Percentiles rank a stretch among this genome's conserved stretches.
These are phyloP conservation scores for Zaprionus lineosus DNA, from an alignment of 2,888 invertebrate species.

Conservation along the genomic window DNA sequence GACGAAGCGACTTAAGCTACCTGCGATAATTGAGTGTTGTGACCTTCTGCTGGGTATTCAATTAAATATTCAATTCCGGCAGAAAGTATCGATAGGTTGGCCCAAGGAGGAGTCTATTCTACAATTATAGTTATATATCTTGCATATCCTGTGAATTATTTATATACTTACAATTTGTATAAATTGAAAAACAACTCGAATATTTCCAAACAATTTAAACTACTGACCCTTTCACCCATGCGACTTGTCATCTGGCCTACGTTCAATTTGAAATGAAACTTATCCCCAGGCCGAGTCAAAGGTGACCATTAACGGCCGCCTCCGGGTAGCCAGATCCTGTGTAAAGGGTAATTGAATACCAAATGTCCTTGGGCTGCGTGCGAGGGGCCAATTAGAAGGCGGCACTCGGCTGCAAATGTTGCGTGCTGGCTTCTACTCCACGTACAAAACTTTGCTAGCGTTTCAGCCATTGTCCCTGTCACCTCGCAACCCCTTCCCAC, in stretches of 20 bases:
- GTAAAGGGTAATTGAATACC: constrained; percentile 67
- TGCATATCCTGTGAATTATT: too few relatives aligned
- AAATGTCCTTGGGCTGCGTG: constrained; percentile 59
- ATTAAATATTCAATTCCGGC: constrained; percentile 60
- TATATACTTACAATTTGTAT: background rate
- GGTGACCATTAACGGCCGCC: constrained; percentile 65
- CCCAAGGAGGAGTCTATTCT: too few relatives aligned
- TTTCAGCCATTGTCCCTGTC: constrained; percentile 22
- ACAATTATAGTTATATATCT: too few relatives aligned
- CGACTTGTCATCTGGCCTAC: constrained; percentile 48
- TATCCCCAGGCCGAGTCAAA: constrained; percentile 40
- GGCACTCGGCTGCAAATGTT: constrained; percentile 29
- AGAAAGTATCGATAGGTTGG: too few relatives aligned
- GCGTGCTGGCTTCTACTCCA: constrained; percentile 63
- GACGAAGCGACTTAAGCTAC: constrained; percentile 16
- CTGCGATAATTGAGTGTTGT: constrained; percentile 44
- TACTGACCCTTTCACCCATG: constrained; percentile 49
- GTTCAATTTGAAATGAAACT: constrained; percentile 38
- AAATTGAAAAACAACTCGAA: too few relatives aligned
- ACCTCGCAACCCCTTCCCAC: too few relatives aligned
- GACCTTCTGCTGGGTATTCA: constrained; percentile 41
- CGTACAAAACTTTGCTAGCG: constrained; percentile 1
- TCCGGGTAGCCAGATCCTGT: constrained; percentile 13
- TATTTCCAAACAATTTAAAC: constrained; percentile 22
- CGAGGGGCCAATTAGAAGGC: constrained; percentile 55